These are phyloP conservation scores for Callipepla californica DNA, from an alignment of 2,113 vertebrate genomes.

Conservation along the genomic window DNA sequence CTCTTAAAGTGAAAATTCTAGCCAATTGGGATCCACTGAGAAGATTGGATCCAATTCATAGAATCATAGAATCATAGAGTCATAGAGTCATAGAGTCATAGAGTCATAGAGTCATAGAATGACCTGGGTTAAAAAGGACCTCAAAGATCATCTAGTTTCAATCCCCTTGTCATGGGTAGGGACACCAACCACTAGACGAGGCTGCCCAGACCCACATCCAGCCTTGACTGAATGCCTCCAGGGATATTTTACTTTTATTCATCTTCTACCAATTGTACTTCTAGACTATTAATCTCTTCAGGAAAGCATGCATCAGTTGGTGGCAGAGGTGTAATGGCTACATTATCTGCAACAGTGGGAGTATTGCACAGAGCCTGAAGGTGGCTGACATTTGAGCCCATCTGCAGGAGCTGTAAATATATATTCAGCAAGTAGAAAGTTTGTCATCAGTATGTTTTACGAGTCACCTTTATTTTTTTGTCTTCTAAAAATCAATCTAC, in stretches of 20 bases:
- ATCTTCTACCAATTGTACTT: neutral
- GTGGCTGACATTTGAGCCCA: neutral
- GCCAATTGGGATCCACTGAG: neutral
- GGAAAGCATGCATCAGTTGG: neutral
- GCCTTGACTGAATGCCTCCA: too few relatives aligned
- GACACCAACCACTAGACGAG: too few relatives aligned
- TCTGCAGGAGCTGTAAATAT: neutral
- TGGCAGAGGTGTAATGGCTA: neutral
- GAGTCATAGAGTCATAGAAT: too few relatives aligned
- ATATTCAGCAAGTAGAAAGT: neutral
- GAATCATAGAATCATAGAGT: too few relatives aligned
- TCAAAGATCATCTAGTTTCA: too few relatives aligned
- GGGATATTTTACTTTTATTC: neutral
- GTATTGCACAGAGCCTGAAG: neutral
- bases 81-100: too few relatives aligned
- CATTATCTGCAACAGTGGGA: neutral
- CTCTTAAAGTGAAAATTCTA: slow-evolving; percentile 30
- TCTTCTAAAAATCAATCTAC: neutral
- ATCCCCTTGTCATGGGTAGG: too few relatives aligned
- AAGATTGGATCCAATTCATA: neutral
- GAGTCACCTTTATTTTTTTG: neutral
- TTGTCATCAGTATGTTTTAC: neutral
- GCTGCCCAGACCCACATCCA: too few relatives aligned
- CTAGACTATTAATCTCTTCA: neutral
- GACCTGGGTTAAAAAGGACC: too few relatives aligned